phyloP scores from a whole-genome alignment of 1,140 invertebrate genomes.

The Drosophila albomicans region DNA sequence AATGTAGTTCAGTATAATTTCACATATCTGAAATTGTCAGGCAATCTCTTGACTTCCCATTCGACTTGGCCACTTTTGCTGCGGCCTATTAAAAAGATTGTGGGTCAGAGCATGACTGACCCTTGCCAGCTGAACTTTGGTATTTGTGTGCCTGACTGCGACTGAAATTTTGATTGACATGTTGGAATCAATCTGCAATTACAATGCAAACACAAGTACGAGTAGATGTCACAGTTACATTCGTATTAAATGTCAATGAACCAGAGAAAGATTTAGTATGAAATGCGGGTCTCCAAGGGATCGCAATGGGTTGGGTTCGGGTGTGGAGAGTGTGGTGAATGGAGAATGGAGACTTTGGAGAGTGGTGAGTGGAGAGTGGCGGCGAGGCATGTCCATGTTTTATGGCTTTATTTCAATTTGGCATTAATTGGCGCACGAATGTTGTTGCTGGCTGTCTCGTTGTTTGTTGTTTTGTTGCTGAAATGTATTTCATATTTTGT shows the following conservation, averaged over 20 bases:
- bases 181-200: slow-evolving; percentile 14
- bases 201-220: slow-evolving; percentile 1
- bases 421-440: slow-evolving; percentile 69
- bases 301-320: slow-evolving; percentile 22
- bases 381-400: slow-evolving; percentile 42
- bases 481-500: slow-evolving; percentile 43
- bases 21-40: not conserved
- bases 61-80: slow-evolving; percentile 4
- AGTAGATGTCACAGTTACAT: slow-evolving; percentile 10
- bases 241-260: slow-evolving; percentile 65
- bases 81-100: not conserved
- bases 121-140: slow-evolving; percentile 16
- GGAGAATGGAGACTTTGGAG: not conserved
- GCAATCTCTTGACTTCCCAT: not conserved
- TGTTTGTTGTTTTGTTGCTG: slow-evolving; percentile 30
- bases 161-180: slow-evolving; percentile 41
- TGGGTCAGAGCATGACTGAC: slow-evolving; percentile 18
- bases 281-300: slow-evolving; percentile 35
- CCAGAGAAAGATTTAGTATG: slow-evolving; percentile 7
- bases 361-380: not conserved
- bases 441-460: slow-evolving; percentile 8
- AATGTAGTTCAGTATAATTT: not conserved
- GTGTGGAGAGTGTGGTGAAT: not conserved
- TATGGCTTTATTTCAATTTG: slow-evolving; percentile 78
- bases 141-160: slow-evolving; percentile 7